A percentile compares a stretch with the other conserved stretches of the same genome.
These are phyloP conservation scores for Euplexia lucipara DNA, from an alignment of 2,888 invertebrate genomes.

Conservation along the genomic window DNA sequence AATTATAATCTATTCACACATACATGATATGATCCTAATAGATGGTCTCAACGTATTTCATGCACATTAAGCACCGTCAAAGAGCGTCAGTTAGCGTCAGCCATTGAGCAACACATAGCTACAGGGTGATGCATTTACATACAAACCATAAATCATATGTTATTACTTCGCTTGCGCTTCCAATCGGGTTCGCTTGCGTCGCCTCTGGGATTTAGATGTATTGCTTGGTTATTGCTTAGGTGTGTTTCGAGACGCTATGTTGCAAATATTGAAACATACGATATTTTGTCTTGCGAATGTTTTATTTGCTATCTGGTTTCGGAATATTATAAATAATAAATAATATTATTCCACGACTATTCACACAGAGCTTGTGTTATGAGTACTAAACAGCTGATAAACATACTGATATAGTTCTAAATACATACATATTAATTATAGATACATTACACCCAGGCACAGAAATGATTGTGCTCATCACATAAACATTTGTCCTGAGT, in stretches of 20 bases:
- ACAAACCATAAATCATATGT: slow-evolving; percentile 59
- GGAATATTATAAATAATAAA: too few species aligned
- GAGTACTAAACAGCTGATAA: too few species aligned
- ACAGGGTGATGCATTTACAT: slow-evolving; percentile 32
- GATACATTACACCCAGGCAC: too few species aligned
- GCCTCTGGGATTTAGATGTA: slow-evolving; percentile 40
- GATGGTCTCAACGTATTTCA: slow-evolving; percentile 10
- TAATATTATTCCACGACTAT: too few species aligned
- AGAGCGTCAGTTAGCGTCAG: slow-evolving; percentile 15
- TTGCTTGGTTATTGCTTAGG: slow-evolving; percentile 32
- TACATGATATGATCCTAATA: neutral
- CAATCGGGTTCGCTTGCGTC: slow-evolving; percentile 29
- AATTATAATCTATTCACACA: neutral
- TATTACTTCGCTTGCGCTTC: slow-evolving; percentile 35
- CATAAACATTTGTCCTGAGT: too few species aligned
- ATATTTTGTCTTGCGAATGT: too few species aligned
- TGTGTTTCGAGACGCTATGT: slow-evolving; percentile 2
- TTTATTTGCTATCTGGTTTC: too few species aligned
- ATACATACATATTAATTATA: too few species aligned
- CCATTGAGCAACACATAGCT: slow-evolving; percentile 26
- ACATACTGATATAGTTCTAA: too few species aligned
- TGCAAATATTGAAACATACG: neutral
- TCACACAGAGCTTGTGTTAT: too few species aligned
- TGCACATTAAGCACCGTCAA: slow-evolving; percentile 5
- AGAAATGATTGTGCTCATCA: too few species aligned